Conservation (phyloP, 2,113 vertebrate species). For the Xyrauchen texanus region DNA sequence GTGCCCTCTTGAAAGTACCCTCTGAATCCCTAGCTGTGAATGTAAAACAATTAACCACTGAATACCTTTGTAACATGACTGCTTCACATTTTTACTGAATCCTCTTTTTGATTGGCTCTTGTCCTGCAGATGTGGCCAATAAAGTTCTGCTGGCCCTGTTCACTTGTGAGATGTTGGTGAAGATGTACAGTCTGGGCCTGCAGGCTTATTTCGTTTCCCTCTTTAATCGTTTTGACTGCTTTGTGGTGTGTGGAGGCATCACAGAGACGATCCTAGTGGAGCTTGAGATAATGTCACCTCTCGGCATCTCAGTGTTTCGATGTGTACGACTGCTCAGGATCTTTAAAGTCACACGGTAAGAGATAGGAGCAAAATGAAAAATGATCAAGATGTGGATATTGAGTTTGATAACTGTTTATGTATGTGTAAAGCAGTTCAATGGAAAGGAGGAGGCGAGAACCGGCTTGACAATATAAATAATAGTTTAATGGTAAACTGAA, state of each 20-base stretch:
- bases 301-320: slow-evolving; percentile 98
- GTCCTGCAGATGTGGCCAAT: slow-evolving; percentile 88
- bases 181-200: slow-evolving; percentile 98
- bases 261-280: slow-evolving; percentile 97
- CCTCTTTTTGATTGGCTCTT: not conserved
- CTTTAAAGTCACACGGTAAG: slow-evolving; percentile 99
- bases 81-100: not conserved
- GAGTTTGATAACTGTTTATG: no score
- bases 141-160: slow-evolving; percentile 96
- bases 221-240: slow-evolving; percentile 99
- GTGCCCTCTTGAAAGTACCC: no score
- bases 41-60: no score
- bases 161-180: slow-evolving; percentile 97
- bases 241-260: slow-evolving; percentile 98
- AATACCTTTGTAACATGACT: not conserved
- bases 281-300: slow-evolving; percentile 94
- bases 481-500: no score
- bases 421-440: no score
- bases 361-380: not conserved
- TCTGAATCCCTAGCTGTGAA: no score
- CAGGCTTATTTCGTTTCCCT: slow-evolving; percentile 97
- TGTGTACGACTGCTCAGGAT: slow-evolving; percentile 96
- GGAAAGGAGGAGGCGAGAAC: no score
- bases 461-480: no score
- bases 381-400: no score